Conservation (phyloP, 2,888 invertebrate genomes). For the Folsomia candida region DNA sequence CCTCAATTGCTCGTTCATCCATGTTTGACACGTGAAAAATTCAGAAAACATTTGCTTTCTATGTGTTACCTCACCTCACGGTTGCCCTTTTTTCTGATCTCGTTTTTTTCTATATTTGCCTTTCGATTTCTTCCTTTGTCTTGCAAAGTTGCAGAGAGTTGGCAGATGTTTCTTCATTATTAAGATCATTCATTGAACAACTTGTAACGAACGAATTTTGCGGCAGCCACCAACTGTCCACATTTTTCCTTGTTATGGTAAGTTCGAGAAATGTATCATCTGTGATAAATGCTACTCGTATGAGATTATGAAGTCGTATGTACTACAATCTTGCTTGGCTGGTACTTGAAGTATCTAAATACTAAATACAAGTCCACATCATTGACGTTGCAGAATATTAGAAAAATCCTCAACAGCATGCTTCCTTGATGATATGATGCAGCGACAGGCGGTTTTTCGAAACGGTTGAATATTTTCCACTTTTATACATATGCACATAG, state of each 20-base stretch:
- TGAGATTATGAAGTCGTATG: no score
- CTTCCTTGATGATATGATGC: no score
- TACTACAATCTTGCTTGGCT: no score
- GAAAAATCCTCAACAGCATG: no score
- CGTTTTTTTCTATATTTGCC: constrained; percentile 16
- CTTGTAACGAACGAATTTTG: constrained; percentile 9
- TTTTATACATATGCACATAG: no score
- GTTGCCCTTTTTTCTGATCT: constrained; percentile 18
- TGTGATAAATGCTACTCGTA: no score
- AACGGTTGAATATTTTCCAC: no score
- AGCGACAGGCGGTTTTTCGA: no score
- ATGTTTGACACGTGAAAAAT: constrained; percentile 19
- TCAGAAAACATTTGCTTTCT: constrained; percentile 6
- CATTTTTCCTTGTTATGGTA: not conserved
- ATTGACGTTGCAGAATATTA: no score
- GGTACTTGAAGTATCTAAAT: no score
- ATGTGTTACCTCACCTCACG: not conserved
- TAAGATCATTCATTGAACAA: not conserved
- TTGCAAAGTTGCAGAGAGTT: constrained; percentile 12
- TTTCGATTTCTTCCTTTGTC: constrained; percentile 19
- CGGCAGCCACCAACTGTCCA: not conserved
- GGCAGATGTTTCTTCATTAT: constrained; percentile 16
- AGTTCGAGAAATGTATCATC: no score
- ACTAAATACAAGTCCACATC: no score
- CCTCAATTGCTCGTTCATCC: constrained; percentile 22